These are phyloP conservation scores for Napeogenes sylphis DNA, from an alignment of 2,888 invertebrate species.

Conservation along the genomic window DNA sequence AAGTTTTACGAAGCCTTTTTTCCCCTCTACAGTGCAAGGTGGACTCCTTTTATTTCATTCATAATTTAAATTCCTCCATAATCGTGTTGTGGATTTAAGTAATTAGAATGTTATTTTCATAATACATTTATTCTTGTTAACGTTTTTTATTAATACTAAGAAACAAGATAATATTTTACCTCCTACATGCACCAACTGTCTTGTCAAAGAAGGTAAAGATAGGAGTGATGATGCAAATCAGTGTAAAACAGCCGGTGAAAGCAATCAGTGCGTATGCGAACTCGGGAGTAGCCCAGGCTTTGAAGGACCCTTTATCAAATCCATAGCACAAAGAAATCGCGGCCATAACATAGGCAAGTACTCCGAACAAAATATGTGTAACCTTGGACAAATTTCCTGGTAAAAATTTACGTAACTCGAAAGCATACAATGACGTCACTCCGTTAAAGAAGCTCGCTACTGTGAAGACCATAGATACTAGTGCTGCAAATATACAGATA, in stretches of 20 bases:
- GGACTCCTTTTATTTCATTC: too few relatives aligned
- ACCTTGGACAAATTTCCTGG: conserved; percentile 49
- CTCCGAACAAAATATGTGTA: conserved; percentile 53
- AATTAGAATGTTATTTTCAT: too few relatives aligned
- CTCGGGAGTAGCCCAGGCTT: conserved; percentile 41
- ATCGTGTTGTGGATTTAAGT: too few relatives aligned
- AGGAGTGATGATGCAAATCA: conserved; percentile 51
- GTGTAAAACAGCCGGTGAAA: conserved; percentile 41
- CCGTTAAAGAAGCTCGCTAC: conserved; percentile 52
- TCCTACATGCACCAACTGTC: conserved; percentile 33
- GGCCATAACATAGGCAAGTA: conserved; percentile 46
- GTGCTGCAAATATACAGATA: conserved; percentile 38
- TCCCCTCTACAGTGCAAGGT: too few relatives aligned
- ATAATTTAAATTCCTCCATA: too few relatives aligned
- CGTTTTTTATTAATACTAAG: too few relatives aligned
- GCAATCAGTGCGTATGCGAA: conserved; percentile 42
- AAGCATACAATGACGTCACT: conserved; percentile 49
- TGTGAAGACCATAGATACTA: conserved; percentile 57
- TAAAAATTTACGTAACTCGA: conserved; percentile 44
- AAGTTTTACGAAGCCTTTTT: too few relatives aligned
- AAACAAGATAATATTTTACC: conserved; percentile 16
- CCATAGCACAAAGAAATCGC: conserved; percentile 50
- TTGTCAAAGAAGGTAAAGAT: conserved; percentile 44
- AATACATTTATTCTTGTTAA: too few relatives aligned
- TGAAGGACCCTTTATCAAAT: conserved; percentile 46